phyloP scores from a whole-genome alignment of 1,140 invertebrate species.

The Doryteuthis pealeii region DNA sequence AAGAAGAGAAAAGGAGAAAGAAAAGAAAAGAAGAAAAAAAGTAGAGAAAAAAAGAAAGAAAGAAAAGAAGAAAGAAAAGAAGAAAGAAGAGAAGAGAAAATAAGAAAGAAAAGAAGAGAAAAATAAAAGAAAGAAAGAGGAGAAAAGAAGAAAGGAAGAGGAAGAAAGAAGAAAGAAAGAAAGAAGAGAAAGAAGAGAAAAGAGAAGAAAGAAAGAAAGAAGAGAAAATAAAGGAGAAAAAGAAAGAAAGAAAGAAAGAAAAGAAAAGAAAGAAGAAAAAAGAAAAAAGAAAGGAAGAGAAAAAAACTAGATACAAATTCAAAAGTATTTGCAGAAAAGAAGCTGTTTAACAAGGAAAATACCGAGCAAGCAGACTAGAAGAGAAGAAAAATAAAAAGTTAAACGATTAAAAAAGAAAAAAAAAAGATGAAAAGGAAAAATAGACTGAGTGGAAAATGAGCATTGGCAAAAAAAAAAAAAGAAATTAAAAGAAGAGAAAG shows the following conservation, averaged over 20 bases:
- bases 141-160: constrained; percentile 16
- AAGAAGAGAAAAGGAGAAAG: constrained; percentile 10
- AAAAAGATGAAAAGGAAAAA: too few species aligned
- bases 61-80: not conserved
- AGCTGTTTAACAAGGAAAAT: too few species aligned
- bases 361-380: too few species aligned
- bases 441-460: too few species aligned
- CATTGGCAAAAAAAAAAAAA: too few species aligned
- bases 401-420: too few species aligned
- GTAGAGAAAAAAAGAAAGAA: constrained; percentile 27
- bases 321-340: too few species aligned
- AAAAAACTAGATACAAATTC: too few species aligned
- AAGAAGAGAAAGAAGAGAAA: constrained; percentile 7
- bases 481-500: too few species aligned
- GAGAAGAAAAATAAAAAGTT: too few species aligned
- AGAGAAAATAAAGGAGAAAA: not conserved
- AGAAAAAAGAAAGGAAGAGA: too few species aligned
- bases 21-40: constrained; percentile 22
- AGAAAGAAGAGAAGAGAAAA: not conserved
- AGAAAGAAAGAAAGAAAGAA: not conserved
- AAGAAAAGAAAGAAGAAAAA: not conserved
- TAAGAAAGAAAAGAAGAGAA: not conserved
- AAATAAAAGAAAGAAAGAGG: not conserved
- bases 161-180: not conserved
- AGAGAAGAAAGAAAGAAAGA: constrained; percentile 10